These are phyloP conservation scores for Setipinna tenuifilis DNA, from an alignment of 2,797 vertebrate genomes.

Conservation along the genomic window DNA sequence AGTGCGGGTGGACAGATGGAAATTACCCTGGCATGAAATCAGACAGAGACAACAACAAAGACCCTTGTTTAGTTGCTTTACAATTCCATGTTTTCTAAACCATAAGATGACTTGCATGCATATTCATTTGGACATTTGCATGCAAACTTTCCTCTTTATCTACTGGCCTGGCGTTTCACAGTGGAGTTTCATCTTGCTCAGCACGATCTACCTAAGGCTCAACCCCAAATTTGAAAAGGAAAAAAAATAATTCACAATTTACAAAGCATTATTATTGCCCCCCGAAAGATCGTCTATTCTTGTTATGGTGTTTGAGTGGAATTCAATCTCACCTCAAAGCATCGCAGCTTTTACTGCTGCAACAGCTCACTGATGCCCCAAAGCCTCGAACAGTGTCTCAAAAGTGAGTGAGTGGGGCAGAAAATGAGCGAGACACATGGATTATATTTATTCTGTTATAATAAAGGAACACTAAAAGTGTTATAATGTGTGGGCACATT, in stretches of 20 bases:
- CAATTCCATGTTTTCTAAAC: conserved; percentile 51
- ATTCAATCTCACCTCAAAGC: conserved; percentile 16
- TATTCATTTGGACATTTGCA: conserved; percentile 57
- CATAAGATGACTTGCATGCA: conserved; percentile 52
- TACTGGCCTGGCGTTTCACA: conserved; percentile 49
- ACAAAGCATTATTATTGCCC: neutral
- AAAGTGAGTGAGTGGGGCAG: neutral
- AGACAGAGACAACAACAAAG: conserved; percentile 57
- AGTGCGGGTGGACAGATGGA: conserved; percentile 53
- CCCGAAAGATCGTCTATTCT: conserved; percentile 5
- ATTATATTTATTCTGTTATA: conserved; percentile 25
- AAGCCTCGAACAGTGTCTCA: neutral
- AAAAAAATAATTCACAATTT: neutral
- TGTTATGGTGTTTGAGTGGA: conserved; percentile 9
- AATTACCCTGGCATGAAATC: conserved; percentile 55
- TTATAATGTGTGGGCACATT: conserved; percentile 23
- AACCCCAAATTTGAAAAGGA: neutral
- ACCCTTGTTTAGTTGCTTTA: conserved; percentile 56
- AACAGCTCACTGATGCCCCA: neutral
- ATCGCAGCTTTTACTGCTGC: neutral
- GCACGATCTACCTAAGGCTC: conserved; percentile 47
- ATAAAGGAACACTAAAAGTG: conserved; percentile 27
- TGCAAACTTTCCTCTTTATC: conserved; percentile 51
- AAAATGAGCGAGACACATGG: conserved; percentile 22
- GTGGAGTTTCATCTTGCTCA: conserved; percentile 45